A percentile compares a stretch with the other conserved stretches of the same genome.
Conservation (phyloP, 2,797 vertebrate genomes). For the Lagorchestes hirsutus region DNA sequence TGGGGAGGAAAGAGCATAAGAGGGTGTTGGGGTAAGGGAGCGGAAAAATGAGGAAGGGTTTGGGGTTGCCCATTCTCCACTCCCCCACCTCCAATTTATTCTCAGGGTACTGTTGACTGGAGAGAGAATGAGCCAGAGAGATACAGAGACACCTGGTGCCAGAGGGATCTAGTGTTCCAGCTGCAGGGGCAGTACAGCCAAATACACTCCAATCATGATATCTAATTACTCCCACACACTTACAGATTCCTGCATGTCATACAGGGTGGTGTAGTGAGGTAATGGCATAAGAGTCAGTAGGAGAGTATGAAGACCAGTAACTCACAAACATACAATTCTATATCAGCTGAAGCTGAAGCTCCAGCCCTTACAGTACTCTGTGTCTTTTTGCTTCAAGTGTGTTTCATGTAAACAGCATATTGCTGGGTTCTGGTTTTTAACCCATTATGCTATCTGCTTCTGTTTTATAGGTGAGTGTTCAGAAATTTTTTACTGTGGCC, state of each 20-base stretch:
- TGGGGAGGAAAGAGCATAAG: not conserved
- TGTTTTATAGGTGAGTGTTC: too few relatives aligned
- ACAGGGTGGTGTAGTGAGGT: too few relatives aligned
- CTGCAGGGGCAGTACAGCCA: not conserved
- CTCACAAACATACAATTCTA: not conserved
- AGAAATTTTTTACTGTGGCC: too few relatives aligned
- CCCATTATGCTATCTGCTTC: too few relatives aligned
- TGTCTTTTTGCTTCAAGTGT: too few relatives aligned
- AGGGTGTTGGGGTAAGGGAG: not conserved
- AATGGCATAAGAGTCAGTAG: not conserved
- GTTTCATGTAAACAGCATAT: too few relatives aligned
- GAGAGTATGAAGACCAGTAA: not conserved
- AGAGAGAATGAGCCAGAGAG: not conserved
- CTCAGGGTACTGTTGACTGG: not conserved
- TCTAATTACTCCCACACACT: not conserved
- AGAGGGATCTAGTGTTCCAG: not conserved
- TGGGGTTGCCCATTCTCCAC: not conserved
- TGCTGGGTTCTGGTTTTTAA: too few relatives aligned
- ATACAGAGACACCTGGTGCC: not conserved
- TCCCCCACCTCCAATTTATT: not conserved
- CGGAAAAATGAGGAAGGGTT: not conserved
- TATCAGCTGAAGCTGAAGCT: not conserved
- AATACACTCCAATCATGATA: not conserved
- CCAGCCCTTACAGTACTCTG: not conserved
- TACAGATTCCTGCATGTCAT: not conserved